Evolutionary conservation across 2,888 invertebrate species (phyloP).

Genomic region (Amblyjoppa fuscipennis): DNA sequence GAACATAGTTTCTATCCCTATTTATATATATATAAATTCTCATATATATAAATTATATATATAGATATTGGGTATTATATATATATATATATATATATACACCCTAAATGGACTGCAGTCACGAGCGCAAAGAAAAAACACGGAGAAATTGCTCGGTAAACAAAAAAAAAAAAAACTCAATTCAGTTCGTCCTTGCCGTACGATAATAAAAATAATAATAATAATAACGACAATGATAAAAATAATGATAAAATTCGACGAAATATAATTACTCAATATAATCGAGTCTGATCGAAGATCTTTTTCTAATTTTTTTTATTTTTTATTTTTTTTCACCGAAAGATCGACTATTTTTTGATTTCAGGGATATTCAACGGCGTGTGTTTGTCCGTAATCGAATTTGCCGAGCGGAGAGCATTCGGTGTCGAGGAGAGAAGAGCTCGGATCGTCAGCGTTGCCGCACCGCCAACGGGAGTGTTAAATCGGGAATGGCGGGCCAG

Average conservation of each 20-base stretch:
- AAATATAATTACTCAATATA: background rate
- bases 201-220: too few species aligned
- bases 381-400: background rate
- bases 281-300: background rate
- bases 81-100: too few species aligned
- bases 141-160: too few species aligned
- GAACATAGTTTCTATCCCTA: background rate
- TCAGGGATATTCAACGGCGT: background rate
- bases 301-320: background rate
- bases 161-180: too few species aligned
- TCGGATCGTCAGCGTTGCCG: conserved; percentile 26
- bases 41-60: too few species aligned
- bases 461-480: conserved; percentile 72
- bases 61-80: too few species aligned
- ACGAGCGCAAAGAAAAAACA: too few species aligned
- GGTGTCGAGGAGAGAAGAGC: conserved; percentile 33
- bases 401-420: conserved; percentile 27
- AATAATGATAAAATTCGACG: background rate
- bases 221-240: background rate
- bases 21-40: too few species aligned
- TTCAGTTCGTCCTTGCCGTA: too few species aligned
- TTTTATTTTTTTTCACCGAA: background rate
- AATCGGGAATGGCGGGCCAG: conserved; percentile 83
- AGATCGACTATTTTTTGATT: background rate
- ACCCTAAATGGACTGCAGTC: too few species aligned